Base-by-base conservation (phyloP, 2,888 invertebrate species). In the Cryptus armator region DNA sequence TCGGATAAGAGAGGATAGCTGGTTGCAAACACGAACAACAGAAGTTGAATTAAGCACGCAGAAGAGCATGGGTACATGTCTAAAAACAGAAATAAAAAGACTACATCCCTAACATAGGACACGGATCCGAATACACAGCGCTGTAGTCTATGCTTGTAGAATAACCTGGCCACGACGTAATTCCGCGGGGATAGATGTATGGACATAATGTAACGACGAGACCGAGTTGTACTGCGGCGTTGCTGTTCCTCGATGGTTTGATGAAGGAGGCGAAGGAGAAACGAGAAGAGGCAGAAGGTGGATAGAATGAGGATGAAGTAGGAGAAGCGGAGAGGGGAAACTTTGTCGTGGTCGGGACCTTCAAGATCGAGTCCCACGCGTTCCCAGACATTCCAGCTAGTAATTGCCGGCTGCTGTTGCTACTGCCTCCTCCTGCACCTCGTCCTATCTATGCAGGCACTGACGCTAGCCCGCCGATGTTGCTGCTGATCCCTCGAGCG, bases 331-430 rank as follows among this genome's bases (percentile, higher is more conserved):
- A 53, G 48, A 76, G 71, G 53, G 70, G 75, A 70, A 44, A 85
- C 78, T 84, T 85, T 86, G 87, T 87, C 86, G 86, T 87, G 80
- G 85, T 84, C 78, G 81, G 90, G 89, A 89, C 89, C 91, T 91
- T 90, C 89, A 89, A 90, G 90, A 89, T 90, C 90, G 90, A 90
- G 91, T 92, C 91, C 91, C 92, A 92, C 92, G 91, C 91, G 90
- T 92, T 92, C 91, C 89, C 92, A 92, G 92, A 91, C 92, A 92
- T 92, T 92, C 92, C 91, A 90, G 90, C 90, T 91, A 90, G 91
- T 92, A 92, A 92, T 92, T 92, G 92, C 91, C 90, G 90, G 90
- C 91, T 92, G 92, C 92, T 90, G 81, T 81, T 87, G 86, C 84
- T 84, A 86, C 83, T 86, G 87, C 79, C 81, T 79, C 79, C 81